Base-by-base conservation (phyloP, 2,888 invertebrate genomes). In the Aporophyla lueneburgensis region DNA sequence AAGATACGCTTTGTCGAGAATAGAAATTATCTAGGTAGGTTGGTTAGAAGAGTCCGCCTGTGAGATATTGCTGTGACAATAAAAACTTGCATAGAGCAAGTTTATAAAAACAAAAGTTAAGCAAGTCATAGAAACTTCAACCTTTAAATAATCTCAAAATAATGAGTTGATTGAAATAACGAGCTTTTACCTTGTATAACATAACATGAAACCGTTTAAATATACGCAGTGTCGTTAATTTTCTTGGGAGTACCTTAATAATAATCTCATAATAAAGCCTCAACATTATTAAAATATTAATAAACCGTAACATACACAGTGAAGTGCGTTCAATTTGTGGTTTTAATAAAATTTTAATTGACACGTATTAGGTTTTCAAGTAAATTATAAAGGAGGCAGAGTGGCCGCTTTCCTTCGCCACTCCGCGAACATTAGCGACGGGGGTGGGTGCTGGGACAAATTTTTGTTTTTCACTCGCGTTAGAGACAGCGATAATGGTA, bases 291-390 rank as follows among this genome's bases (percentile, higher is more conserved):
- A 94, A 93, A 93, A 94, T 93, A 87, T 93, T 95, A 95, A 95
- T 95, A 95, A 93, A 88, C 83, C 89, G 69, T 90, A 91, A 91
- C 91, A 91, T 92, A 94, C 92, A 92, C 92, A 89, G 85, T 92
- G 78, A 83, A 95, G 94, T 88, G 91, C 88, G 80, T 92, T 92
- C 89, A 91, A 94, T 93, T 93, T 92, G 89, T 87, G 91, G 80
- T 85, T 94, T 93, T 96, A 95, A 95, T 96, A 95, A 95, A 95
- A 94, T 94, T 93, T 95, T 96, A 96, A 96, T 96, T 95, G 95
- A 95, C 95, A 95, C 94, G 93, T 96, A 96, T 96, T 95, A 96
- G 94, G 92, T 94, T 95, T 93, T 92, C 90, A 93, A 94, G 93
- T 93, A 95, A 95, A 95, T 96, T 95, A 95, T 94, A 95, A 95